Percentiles rank a stretch among this genome's conserved stretches.
Conservation (phyloP, 1,140 invertebrate species). For the Dreissena rostriformis region DNA sequence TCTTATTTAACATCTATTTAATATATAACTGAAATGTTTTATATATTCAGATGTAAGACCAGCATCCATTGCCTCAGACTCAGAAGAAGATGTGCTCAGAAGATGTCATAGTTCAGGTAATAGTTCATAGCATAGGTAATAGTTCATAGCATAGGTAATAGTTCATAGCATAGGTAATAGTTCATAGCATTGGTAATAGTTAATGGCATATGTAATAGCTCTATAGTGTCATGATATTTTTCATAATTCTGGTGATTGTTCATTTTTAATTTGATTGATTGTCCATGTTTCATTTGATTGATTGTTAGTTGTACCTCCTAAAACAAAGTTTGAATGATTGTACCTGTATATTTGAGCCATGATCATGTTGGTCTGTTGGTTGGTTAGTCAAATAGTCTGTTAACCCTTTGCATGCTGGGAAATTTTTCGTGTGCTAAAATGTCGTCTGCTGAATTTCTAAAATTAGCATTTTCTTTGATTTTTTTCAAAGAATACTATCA, state of each 20-base stretch:
- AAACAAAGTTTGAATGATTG: not conserved
- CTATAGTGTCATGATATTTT: not conserved
- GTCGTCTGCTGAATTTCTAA: too few species aligned
- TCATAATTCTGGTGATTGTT: not conserved
- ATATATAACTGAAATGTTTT: not conserved
- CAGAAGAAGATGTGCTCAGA: constrained; percentile 48
- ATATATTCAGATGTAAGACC: constrained; percentile 36
- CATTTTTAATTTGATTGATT: not conserved
- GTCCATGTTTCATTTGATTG: not conserved
- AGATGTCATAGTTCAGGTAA: constrained; percentile 42
- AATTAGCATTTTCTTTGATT: too few species aligned
- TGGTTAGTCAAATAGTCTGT: too few species aligned
- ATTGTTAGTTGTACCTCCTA: not conserved
- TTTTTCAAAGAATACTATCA: too few species aligned
- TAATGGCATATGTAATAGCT: too few species aligned
- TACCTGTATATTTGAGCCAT: not conserved
- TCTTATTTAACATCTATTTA: too few species aligned
- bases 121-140: not conserved
- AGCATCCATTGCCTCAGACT: constrained; percentile 37
- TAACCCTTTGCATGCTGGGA: too few species aligned
- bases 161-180: not conserved
- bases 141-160: not conserved
- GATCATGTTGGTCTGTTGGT: too few species aligned
- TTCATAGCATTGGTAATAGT: not conserved
- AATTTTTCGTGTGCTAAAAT: too few species aligned